These are phyloP conservation scores for Lepas anatifera DNA, from an alignment of 2,888 invertebrate species.

Conservation along the genomic window DNA sequence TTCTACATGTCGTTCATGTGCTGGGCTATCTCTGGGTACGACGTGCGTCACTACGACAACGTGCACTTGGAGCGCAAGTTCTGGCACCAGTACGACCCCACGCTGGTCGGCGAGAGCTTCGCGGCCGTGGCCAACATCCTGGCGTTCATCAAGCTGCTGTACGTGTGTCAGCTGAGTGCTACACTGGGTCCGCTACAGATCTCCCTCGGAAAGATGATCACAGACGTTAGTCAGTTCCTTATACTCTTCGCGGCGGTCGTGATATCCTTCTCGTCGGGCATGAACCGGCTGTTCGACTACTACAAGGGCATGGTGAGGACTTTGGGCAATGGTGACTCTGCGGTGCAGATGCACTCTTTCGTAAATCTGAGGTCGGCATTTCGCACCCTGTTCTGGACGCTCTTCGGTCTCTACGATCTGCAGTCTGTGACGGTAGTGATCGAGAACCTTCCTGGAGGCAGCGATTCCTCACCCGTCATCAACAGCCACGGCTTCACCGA, in stretches of 20 bases:
- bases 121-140: constrained; percentile 54
- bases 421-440: constrained; percentile 52
- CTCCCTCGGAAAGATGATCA: constrained; percentile 51
- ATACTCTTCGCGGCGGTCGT: constrained; percentile 48
- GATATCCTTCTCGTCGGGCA: constrained; percentile 46
- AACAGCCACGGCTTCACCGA: constrained; percentile 50
- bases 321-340: constrained; percentile 46
- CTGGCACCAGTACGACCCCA: constrained; percentile 51
- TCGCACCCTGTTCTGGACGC: constrained; percentile 55
- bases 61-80: constrained; percentile 46
- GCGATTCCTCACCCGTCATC: constrained; percentile 27
- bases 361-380: constrained; percentile 45
- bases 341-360: constrained; percentile 45
- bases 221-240: constrained; percentile 50
- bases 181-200: constrained; percentile 47
- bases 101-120: constrained; percentile 50
- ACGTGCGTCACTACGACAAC: constrained; percentile 38
- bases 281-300: constrained; percentile 50
- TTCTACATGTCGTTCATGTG: constrained; percentile 6
- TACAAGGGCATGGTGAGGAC: constrained; percentile 50
- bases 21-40: constrained; percentile 28
- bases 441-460: constrained; percentile 43
- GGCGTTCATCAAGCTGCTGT: constrained; percentile 50
- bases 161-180: constrained; percentile 49
- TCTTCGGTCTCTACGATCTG: constrained; percentile 53